phyloP scores from a whole-genome alignment of 2,113 vertebrate genomes.

The Apodemus speciosus region DNA sequence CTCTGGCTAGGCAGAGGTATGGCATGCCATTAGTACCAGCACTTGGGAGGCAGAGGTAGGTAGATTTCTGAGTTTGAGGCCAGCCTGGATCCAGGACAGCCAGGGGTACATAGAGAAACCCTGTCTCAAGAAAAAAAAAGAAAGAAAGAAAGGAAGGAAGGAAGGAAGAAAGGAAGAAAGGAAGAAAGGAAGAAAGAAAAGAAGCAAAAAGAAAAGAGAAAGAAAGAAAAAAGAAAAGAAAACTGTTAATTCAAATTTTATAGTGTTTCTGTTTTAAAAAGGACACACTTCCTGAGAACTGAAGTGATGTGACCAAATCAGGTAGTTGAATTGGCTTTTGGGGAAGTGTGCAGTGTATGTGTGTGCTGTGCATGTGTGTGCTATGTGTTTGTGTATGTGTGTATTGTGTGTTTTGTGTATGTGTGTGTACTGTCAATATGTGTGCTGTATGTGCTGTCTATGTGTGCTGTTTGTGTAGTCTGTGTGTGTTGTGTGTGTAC shows the following conservation, averaged over 20 bases:
- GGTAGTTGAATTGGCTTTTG: background rate
- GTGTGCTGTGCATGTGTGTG: background rate
- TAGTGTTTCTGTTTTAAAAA: background rate
- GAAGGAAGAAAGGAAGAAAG: rapidly evolving
- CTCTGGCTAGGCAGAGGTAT: background rate
- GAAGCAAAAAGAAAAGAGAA: too few relatives aligned
- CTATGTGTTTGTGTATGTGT: background rate
- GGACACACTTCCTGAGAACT: background rate
- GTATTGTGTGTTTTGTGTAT: background rate
- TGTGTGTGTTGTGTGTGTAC: too few relatives aligned
- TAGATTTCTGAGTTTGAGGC: background rate
- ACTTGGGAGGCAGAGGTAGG: background rate
- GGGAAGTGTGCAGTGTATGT: background rate
- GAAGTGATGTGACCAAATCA: background rate
- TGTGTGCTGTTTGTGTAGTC: too few relatives aligned
- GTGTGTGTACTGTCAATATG: background rate
- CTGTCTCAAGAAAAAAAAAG: background rate
- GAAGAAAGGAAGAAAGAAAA: rapidly evolving
- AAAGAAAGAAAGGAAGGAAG: background rate
- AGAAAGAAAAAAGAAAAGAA: background rate
- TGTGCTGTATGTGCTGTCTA: background rate
- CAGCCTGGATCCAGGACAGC: background rate
- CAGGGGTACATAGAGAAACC: background rate
- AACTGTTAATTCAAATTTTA: background rate
- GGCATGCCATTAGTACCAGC: background rate